Percentiles rank a stretch among this genome's conserved stretches.
Evolutionary conservation across 2,888 invertebrate species (phyloP).

Genomic region (Eilema depressum): DNA sequence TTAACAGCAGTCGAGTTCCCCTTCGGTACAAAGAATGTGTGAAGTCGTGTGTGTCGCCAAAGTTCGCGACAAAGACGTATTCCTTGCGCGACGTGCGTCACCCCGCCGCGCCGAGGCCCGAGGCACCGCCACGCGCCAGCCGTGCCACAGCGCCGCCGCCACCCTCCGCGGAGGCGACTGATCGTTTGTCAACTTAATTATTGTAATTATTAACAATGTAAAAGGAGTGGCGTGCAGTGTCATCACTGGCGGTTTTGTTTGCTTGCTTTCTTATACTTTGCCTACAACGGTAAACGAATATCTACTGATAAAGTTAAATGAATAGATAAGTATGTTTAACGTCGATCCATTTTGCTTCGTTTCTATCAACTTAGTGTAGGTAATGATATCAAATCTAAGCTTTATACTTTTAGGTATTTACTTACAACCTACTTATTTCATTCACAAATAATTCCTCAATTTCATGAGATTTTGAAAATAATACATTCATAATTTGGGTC

Average conservation of each 20-base stretch:
- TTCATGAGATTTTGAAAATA: too few species aligned
- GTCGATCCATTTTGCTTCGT: too few species aligned
- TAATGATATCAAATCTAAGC: too few species aligned
- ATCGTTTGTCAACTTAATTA: neutral
- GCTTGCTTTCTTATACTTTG: neutral
- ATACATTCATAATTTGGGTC: too few species aligned
- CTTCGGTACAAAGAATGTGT: conserved; percentile 11
- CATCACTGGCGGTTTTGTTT: neutral
- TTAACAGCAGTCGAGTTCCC: conserved; percentile 11
- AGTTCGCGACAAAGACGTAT: conserved; percentile 22
- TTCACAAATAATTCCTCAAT: too few species aligned
- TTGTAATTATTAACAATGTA: conserved; percentile 1
- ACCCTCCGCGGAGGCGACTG: too few species aligned
- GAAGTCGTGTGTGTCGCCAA: conserved; percentile 9
- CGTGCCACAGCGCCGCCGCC: too few species aligned
- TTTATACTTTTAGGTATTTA: too few species aligned
- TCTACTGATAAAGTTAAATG: neutral
- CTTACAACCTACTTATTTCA: too few species aligned
- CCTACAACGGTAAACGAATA: neutral
- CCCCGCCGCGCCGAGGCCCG: conserved; percentile 2
- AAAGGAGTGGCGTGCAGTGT: neutral
- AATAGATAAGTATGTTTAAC: neutral
- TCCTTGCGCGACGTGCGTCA: conserved; percentile 8
- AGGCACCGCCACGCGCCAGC: too few species aligned
- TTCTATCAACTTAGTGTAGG: too few species aligned